Percentiles rank a stretch among this genome's conserved stretches.
These are phyloP conservation scores for Coenobita brevimanus DNA, from an alignment of 1,140 invertebrate species.

Conservation along the genomic window DNA sequence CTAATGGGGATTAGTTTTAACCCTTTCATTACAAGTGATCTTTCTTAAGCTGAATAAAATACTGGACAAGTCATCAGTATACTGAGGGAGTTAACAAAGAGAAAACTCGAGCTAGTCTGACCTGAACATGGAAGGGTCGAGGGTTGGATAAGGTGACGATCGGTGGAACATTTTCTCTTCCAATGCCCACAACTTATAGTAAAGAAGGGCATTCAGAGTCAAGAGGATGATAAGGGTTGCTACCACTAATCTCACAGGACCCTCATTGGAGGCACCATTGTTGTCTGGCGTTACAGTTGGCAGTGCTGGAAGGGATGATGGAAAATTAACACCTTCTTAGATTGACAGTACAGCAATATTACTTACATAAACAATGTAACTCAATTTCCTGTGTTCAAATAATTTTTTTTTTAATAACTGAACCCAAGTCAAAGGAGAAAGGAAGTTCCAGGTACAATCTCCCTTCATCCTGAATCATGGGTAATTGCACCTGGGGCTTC, in stretches of 20 bases:
- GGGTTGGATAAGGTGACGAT: conserved; percentile 60
- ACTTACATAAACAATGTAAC: neutral
- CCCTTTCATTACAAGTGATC: too few species aligned
- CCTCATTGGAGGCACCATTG: conserved; percentile 33
- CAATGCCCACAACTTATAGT: conserved; percentile 84
- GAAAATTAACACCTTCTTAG: neutral
- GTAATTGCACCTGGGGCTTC: too few species aligned
- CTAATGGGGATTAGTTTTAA: too few species aligned
- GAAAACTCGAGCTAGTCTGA: too few species aligned
- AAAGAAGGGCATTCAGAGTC: conserved; percentile 84
- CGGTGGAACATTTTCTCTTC: conserved; percentile 74
- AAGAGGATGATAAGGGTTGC: conserved; percentile 77
- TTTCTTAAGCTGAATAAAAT: too few species aligned
- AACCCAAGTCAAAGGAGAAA: too few species aligned
- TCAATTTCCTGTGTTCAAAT: neutral
- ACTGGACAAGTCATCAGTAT: too few species aligned
- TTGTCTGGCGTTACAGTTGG: conserved; percentile 48
- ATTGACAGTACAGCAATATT: neutral
- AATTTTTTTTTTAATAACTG: too few species aligned
- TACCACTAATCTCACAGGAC: conserved; percentile 77
- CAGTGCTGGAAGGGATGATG: conserved; percentile 34
- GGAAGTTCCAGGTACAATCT: too few species aligned
- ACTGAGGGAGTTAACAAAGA: too few species aligned
- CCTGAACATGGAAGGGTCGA: conserved; percentile 63
- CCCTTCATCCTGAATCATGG: too few species aligned